Conservation (phyloP, 2,888 invertebrate species). For the Achlya flavicornis region DNA sequence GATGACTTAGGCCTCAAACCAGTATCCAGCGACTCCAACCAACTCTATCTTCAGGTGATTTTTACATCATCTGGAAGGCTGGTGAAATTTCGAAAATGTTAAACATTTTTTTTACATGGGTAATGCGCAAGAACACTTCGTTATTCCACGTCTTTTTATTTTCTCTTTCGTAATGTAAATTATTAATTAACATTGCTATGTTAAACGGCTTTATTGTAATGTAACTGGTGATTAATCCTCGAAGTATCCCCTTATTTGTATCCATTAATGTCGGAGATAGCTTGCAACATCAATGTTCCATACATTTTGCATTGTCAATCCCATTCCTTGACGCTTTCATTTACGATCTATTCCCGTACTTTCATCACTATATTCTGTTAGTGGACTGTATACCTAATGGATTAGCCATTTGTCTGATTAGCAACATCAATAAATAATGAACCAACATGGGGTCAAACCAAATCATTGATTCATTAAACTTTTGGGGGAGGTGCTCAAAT, state of each 20-base stretch:
- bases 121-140: too few relatives aligned
- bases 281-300: background rate
- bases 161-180: too few relatives aligned
- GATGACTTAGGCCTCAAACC: too few relatives aligned
- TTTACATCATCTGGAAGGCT: too few relatives aligned
- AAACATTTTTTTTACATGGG: too few relatives aligned
- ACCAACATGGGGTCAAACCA: slow-evolving; percentile 63
- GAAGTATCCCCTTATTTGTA: background rate
- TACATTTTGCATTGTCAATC: slow-evolving; percentile 12
- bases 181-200: background rate
- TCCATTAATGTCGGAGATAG: background rate
- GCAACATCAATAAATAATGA: slow-evolving; percentile 79
- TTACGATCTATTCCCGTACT: slow-evolving; percentile 54
- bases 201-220: background rate
- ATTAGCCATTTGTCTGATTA: slow-evolving; percentile 83
- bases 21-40: too few relatives aligned
- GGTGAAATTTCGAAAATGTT: too few relatives aligned
- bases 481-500: slow-evolving; percentile 62
- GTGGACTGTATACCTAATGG: slow-evolving; percentile 71
- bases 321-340: slow-evolving; percentile 52
- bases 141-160: too few relatives aligned
- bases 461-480: slow-evolving; percentile 78
- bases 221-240: background rate
- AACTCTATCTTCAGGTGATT: too few relatives aligned
- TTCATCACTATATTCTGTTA: slow-evolving; percentile 56